A percentile compares a stretch with the other conserved stretches of the same genome.
These are phyloP conservation scores for Melanargia galathea DNA, from an alignment of 2,888 invertebrate genomes.

Conservation along the genomic window DNA sequence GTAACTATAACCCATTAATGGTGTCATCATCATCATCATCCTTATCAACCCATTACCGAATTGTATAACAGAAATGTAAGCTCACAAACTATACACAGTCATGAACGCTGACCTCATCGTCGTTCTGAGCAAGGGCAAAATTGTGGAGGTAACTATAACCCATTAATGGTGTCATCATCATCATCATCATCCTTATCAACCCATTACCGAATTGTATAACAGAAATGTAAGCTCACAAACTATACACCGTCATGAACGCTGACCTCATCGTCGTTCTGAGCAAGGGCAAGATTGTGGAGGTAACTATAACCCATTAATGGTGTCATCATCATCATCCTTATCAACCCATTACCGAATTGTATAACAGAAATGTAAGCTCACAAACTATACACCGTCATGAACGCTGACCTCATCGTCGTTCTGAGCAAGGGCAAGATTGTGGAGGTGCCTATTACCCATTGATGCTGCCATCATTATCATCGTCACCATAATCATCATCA, in stretches of 20 bases:
- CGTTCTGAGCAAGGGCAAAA: conserved; percentile 91
- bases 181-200: too few relatives aligned
- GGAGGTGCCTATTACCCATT: conserved; percentile 82
- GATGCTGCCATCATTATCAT: too few relatives aligned
- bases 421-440: conserved; percentile 91
- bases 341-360: too few relatives aligned
- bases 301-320: conserved; percentile 53
- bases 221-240: conserved; percentile 94
- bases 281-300: conserved; percentile 92
- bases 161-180: background rate
- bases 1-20: conserved; percentile 65
- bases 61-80: too few relatives aligned
- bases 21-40: too few relatives aligned
- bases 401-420: conserved; percentile 96
- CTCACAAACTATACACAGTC: conserved; percentile 95
- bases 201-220: too few relatives aligned
- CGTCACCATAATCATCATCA: too few relatives aligned
- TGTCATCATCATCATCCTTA: too few relatives aligned
- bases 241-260: conserved; percentile 95
- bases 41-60: too few relatives aligned
- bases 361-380: too few relatives aligned
- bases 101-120: conserved; percentile 95
- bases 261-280: conserved; percentile 95
- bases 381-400: conserved; percentile 93
- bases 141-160: conserved; percentile 86